phyloP scores from a whole-genome alignment of 2,797 vertebrate genomes.

The Myotis pilosus region DNA sequence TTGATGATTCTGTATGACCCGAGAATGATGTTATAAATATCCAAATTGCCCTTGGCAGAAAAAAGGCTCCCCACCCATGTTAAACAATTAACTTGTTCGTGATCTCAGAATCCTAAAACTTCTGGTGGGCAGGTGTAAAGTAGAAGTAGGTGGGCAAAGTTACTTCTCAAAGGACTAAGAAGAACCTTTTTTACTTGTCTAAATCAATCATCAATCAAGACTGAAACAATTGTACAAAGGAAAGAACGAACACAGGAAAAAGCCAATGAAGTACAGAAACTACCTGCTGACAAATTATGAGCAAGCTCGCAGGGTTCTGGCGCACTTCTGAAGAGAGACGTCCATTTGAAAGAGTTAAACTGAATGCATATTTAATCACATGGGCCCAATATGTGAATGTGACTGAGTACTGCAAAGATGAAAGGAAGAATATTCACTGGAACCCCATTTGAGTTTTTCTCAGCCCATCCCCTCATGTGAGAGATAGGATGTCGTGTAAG shows the following conservation, averaged over 20 bases:
- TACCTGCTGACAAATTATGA: neutral
- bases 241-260: neutral
- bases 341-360: neutral
- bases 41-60: too few relatives aligned
- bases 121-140: neutral
- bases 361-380: neutral
- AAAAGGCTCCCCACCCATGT: too few relatives aligned
- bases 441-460: neutral
- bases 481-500: neutral
- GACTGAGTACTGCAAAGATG: neutral
- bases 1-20: too few relatives aligned
- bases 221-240: neutral
- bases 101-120: neutral
- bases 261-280: neutral
- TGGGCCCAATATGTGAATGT: neutral
- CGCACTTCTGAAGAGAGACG: neutral
- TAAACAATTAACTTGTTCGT: neutral
- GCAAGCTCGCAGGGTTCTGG: neutral
- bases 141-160: neutral
- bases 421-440: neutral
- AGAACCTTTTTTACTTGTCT: neutral
- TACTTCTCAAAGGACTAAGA: neutral
- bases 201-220: neutral
- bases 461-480: neutral
- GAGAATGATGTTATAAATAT: too few relatives aligned